Conservation (phyloP, 2,888 invertebrate species). For the Drosophila gaucha region DNA sequence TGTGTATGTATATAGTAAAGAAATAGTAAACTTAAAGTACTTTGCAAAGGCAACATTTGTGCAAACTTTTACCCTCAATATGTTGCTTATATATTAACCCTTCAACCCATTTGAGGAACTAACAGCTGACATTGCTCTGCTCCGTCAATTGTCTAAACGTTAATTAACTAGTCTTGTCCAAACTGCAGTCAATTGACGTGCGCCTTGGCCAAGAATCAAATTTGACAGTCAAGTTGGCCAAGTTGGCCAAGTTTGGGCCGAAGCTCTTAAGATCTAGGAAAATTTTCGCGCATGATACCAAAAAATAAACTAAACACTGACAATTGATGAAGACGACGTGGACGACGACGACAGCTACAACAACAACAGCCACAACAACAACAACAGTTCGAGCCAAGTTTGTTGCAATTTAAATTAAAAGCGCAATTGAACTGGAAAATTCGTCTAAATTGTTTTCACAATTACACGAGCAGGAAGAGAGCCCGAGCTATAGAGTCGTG, state of each 20-base stretch:
- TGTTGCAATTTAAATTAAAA: constrained; percentile 77
- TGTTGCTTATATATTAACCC: constrained; percentile 38
- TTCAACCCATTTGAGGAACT: constrained; percentile 30
- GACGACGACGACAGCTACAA: constrained; percentile 15
- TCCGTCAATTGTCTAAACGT: constrained; percentile 41
- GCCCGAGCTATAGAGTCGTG: constrained; percentile 29
- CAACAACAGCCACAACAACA: constrained; percentile 32
- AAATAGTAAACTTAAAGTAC: no score
- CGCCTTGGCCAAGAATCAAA: constrained; percentile 43
- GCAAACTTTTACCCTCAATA: background rate
- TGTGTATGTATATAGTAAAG: no score
- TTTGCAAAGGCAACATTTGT: background rate
- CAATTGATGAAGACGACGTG: constrained; percentile 66
- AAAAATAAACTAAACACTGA: constrained; percentile 49
- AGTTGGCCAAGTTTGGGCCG: constrained; percentile 17
- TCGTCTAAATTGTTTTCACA: constrained; percentile 73
- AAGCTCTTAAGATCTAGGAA: constrained; percentile 30
- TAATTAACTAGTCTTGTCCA: constrained; percentile 54
- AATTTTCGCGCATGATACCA: constrained; percentile 55
- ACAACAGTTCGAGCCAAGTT: constrained; percentile 33
- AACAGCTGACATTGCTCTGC: constrained; percentile 28
- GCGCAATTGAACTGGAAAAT: constrained; percentile 82
- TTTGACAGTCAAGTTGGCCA: constrained; percentile 47
- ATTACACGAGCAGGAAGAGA: constrained; percentile 60
- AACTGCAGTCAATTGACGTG: constrained; percentile 59